Conservation (phyloP, 2,888 invertebrate genomes). For the Drosophila mimetica region DNA sequence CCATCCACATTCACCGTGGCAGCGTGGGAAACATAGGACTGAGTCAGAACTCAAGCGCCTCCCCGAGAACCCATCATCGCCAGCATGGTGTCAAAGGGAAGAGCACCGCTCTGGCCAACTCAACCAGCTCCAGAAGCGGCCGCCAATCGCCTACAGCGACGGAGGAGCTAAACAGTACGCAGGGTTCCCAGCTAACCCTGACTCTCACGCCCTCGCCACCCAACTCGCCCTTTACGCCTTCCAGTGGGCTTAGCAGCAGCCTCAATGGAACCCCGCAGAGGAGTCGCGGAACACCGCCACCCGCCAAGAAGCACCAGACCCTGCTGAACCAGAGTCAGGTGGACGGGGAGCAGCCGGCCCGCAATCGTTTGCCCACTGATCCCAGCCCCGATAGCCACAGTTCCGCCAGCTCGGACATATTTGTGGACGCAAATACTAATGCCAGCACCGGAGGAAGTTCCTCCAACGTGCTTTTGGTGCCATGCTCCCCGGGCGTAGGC, state of each 20-base stretch:
- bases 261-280: slow-evolving; percentile 81
- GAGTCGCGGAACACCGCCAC: slow-evolving; percentile 88
- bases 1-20: slow-evolving; percentile 84
- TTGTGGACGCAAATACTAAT: slow-evolving; percentile 68
- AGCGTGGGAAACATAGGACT: slow-evolving; percentile 81
- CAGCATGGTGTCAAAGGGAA: slow-evolving; percentile 62
- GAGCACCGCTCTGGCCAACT: slow-evolving; percentile 24
- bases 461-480: slow-evolving; percentile 84
- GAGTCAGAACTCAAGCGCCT: slow-evolving; percentile 66
- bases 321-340: slow-evolving; percentile 83
- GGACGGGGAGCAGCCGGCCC: slow-evolving; percentile 64
- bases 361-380: slow-evolving; percentile 83
- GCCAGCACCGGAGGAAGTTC: slow-evolving; percentile 65
- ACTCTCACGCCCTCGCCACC: slow-evolving; percentile 84
- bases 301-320: slow-evolving; percentile 89
- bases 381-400: slow-evolving; percentile 84
- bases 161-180: slow-evolving; percentile 36
- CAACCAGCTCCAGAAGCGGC: slow-evolving; percentile 50
- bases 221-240: slow-evolving; percentile 82
- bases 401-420: slow-evolving; percentile 81
- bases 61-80: slow-evolving; percentile 81
- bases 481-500: slow-evolving; percentile 90
- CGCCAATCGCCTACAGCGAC: slow-evolving; percentile 43
- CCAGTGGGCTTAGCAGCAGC: slow-evolving; percentile 55
- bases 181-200: slow-evolving; percentile 74